Conservation (phyloP, 2,888 invertebrate genomes). For the Schizaphis graminum region DNA sequence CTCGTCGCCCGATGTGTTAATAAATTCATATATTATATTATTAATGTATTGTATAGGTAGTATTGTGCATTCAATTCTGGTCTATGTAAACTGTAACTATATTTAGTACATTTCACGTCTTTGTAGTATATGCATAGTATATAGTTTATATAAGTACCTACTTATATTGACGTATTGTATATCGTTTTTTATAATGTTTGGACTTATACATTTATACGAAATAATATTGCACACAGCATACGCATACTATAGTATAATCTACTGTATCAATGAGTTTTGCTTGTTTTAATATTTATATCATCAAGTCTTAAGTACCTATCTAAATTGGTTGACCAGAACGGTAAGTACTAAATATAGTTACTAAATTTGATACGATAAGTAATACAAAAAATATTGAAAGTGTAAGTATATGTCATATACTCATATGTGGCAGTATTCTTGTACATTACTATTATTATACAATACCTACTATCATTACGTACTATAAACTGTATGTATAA, state of each 20-base stretch:
- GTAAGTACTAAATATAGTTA: too few relatives aligned
- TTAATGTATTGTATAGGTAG: background rate
- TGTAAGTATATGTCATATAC: background rate
- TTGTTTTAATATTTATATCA: background rate
- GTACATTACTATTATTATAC: background rate
- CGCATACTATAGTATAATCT: background rate
- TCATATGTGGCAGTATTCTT: background rate
- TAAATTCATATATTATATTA: background rate
- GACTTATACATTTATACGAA: background rate
- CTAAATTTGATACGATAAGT: too few relatives aligned
- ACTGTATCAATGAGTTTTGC: background rate
- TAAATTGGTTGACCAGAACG: too few relatives aligned
- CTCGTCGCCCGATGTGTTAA: background rate
- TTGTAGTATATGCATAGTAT: background rate
- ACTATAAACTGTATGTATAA: background rate
- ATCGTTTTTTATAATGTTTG: background rate
- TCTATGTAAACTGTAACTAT: background rate
- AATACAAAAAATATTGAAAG: background rate
- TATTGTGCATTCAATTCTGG: background rate
- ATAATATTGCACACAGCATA: background rate
- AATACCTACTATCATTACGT: too few relatives aligned
- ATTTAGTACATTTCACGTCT: background rate
- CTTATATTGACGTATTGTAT: background rate
- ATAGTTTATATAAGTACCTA: background rate
- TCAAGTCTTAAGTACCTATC: background rate